Evolutionary conservation across 2,113 vertebrate genomes (phyloP).

Genomic region (Gracilinanus agilis): DNA sequence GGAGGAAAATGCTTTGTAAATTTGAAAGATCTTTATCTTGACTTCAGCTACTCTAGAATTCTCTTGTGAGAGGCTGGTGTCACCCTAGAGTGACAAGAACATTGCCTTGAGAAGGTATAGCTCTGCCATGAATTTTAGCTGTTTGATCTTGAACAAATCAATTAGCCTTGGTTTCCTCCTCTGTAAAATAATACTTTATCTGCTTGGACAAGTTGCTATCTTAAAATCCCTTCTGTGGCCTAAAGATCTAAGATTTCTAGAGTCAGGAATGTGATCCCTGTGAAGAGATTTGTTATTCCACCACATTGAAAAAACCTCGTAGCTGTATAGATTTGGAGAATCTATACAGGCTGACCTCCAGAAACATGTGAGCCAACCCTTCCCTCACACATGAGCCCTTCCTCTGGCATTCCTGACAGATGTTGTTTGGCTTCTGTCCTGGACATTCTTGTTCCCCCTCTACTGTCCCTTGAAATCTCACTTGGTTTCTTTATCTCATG

Average conservation of each 20-base stretch:
- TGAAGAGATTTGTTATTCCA: not conserved
- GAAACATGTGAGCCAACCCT: not conserved
- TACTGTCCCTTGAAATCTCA: not conserved
- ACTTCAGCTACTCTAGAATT: not conserved
- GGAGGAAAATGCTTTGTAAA: not conserved
- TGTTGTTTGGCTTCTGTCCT: not conserved
- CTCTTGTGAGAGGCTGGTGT: not conserved
- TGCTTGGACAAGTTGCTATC: not conserved
- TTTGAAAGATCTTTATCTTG: not conserved
- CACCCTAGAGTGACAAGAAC: not conserved
- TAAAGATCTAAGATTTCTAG: not conserved
- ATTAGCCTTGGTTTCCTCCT: not conserved
- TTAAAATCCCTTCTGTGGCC: conserved; percentile 1
- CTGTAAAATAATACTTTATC: not conserved
- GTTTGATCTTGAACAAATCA: not conserved
- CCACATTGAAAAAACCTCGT: not conserved
- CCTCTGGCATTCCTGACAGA: not conserved
- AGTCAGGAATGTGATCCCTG: not conserved
- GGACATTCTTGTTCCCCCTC: not conserved
- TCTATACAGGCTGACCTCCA: not conserved
- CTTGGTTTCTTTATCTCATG: not conserved
- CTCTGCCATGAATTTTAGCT: not conserved
- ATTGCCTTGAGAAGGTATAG: not conserved
- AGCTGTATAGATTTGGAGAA: not conserved
- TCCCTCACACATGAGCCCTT: not conserved